Percentiles rank a stretch among this genome's conserved stretches.
Conservation (phyloP, 2,797 vertebrate genomes). For the Pipistrellus nathusii region DNA sequence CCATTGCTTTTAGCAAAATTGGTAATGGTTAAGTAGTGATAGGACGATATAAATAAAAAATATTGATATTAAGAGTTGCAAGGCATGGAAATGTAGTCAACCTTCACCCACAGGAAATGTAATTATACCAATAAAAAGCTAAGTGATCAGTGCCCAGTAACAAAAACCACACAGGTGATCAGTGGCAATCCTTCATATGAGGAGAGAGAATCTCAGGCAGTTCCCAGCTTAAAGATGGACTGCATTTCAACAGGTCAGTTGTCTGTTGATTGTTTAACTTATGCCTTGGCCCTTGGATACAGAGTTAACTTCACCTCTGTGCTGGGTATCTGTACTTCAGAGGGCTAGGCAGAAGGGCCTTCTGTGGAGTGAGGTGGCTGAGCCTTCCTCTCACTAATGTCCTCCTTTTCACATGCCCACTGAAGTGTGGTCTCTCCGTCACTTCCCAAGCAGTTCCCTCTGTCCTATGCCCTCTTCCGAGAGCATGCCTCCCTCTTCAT, state of each 20-base stretch:
- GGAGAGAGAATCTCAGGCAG: not conserved
- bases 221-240: not conserved
- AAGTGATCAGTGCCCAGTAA: not conserved
- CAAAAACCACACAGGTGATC: not conserved
- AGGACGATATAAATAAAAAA: conserved; percentile 3
- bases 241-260: not conserved
- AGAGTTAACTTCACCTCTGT: not conserved
- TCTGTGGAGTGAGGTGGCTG: too few species aligned
- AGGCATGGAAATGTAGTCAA: conserved; percentile 19
- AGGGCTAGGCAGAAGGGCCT: not conserved
- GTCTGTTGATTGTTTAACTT: not conserved
- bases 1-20: conserved; percentile 54
- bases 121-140: not conserved
- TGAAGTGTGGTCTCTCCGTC: not conserved
- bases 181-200: accelerated
- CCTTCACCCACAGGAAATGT: conserved; percentile 47
- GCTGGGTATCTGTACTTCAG: too few species aligned
- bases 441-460: not conserved
- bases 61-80: not conserved
- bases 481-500: not conserved
- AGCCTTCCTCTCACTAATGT: not conserved
- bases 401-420: not conserved
- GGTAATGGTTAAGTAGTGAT: conserved; percentile 1
- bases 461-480: not conserved
- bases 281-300: not conserved